These are phyloP conservation scores for Montipora sp. DNA, from an alignment of 64 coral and sea anemone genomes.

Conservation along the genomic window DNA sequence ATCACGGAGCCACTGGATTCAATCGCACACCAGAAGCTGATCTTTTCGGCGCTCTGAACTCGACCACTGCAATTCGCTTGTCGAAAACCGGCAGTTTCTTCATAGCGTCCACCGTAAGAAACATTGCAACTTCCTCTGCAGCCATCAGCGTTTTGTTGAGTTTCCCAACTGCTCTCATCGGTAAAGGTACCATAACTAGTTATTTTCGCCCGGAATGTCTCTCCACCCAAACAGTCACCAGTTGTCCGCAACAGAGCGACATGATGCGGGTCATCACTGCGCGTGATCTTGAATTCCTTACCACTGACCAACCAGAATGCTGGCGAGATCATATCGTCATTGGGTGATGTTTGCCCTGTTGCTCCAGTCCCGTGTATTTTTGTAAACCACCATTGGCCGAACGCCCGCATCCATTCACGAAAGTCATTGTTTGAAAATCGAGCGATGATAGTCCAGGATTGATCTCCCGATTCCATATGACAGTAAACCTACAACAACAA, in stretches of 20 bases:
- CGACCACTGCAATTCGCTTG: conserved; percentile 3
- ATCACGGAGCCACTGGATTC: not conserved
- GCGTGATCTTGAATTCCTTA: conserved; percentile 57
- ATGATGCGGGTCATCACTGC: conserved; percentile 34
- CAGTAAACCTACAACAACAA: too few species aligned
- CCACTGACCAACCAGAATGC: conserved; percentile 42
- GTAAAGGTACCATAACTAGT: too few species aligned
- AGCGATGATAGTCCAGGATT: too few species aligned
- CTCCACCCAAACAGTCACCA: not conserved
- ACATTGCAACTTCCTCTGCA: conserved; percentile 20
- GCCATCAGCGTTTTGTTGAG: not conserved
- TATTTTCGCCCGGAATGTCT: too few species aligned
- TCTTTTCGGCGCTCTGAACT: not conserved
- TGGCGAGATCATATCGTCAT: conserved; percentile 41
- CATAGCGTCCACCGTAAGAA: not conserved
- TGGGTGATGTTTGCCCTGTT: not conserved
- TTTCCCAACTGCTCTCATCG: not conserved
- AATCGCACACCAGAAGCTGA: conserved; percentile 21
- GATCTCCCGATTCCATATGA: too few species aligned
- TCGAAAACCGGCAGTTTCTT: not conserved
- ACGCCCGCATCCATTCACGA: too few species aligned
- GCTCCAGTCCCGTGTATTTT: too few species aligned
- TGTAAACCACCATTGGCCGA: too few species aligned
- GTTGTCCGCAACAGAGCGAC: not conserved
- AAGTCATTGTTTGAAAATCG: too few species aligned